phyloP scores from a whole-genome alignment of 2,888 invertebrate genomes.

The Falcaria lacertinaria region DNA sequence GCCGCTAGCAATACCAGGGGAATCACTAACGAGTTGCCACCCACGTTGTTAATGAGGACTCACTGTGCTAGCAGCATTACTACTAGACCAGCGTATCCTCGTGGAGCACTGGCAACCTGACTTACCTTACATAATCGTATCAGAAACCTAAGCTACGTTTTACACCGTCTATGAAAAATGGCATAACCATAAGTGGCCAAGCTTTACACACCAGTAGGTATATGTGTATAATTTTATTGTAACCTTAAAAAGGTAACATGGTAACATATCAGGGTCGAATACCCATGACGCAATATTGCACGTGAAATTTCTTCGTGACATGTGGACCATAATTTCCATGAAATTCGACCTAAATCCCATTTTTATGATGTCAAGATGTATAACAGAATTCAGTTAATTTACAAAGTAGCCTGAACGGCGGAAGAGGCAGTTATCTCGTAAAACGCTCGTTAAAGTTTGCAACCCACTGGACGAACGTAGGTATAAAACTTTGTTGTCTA shows the following conservation, averaged over 20 bases:
- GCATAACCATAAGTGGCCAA: too few species aligned
- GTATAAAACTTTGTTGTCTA: slow-evolving; percentile 1
- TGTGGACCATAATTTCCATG: not conserved
- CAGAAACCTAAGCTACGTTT: too few species aligned
- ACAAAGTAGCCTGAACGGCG: not conserved
- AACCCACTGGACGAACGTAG: not conserved
- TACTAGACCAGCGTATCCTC: too few species aligned
- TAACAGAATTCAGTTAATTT: not conserved
- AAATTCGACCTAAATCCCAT: not conserved
- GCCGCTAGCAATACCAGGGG: too few species aligned
- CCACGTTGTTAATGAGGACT: too few species aligned
- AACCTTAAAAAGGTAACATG: not conserved
- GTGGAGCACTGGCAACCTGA: too few species aligned
- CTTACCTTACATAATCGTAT: too few species aligned
- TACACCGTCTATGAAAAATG: too few species aligned
- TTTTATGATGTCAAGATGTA: not conserved
- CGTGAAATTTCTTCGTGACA: too few species aligned
- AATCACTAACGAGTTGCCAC: too few species aligned
- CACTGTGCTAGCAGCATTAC: too few species aligned
- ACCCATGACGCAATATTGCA: not conserved
- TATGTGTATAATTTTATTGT: slow-evolving; percentile 8
- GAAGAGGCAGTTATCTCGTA: slow-evolving; percentile 1
- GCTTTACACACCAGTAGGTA: slow-evolving; percentile 9
- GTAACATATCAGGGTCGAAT: too few species aligned
- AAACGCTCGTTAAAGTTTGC: slow-evolving; percentile 2